These are phyloP conservation scores for Agrotis clavis DNA, from an alignment of 2,888 invertebrate species.

Conservation along the genomic window DNA sequence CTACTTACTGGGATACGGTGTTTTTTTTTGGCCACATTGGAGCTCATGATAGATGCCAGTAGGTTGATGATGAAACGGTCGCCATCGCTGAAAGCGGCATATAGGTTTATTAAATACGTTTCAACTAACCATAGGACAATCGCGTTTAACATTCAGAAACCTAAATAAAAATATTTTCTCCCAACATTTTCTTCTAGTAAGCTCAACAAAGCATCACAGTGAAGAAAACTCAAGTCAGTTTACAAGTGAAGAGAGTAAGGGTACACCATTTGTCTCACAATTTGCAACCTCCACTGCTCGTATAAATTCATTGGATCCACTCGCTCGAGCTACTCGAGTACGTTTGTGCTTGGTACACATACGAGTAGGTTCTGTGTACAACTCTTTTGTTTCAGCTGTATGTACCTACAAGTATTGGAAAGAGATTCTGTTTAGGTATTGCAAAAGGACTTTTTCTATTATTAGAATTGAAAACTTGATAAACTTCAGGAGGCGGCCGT, in stretches of 20 bases:
- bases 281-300: conserved; percentile 42
- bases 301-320: conserved; percentile 47
- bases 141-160: neutral
- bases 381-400: conserved; percentile 12
- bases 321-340: conserved; percentile 31
- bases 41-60: too few relatives aligned
- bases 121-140: too few relatives aligned
- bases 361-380: neutral
- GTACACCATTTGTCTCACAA: conserved; percentile 41
- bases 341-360: conserved; percentile 28
- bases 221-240: conserved; percentile 12
- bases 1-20: too few relatives aligned
- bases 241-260: conserved; percentile 22
- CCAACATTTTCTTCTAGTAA: neutral
- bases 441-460: too few relatives aligned
- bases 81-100: too few relatives aligned
- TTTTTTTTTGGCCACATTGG: too few relatives aligned
- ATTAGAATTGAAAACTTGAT: too few relatives aligned
- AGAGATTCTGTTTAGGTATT: neutral
- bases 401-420: neutral
- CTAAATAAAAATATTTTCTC: conserved; percentile 1
- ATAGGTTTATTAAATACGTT: too few relatives aligned
- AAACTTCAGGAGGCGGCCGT: too few relatives aligned
- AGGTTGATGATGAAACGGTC: too few relatives aligned
- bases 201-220: neutral